A percentile compares a stretch with the other conserved stretches of the same genome.
phyloP scores from a whole-genome alignment of 2,888 invertebrate species.

The Aphrophora alni region DNA sequence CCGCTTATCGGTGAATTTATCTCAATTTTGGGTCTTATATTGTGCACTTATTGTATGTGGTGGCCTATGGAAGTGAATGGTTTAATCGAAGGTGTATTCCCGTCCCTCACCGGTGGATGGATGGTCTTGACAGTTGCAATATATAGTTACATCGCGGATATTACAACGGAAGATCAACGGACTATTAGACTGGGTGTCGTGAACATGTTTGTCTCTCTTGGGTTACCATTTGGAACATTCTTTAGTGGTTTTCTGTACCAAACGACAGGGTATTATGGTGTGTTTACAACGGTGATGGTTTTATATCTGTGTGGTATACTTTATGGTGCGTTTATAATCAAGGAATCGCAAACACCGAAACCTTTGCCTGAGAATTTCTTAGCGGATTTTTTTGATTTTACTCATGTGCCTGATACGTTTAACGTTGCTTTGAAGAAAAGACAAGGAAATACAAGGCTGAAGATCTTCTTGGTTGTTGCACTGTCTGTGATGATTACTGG shows the following conservation, averaged over 20 bases:
- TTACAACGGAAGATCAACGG: conserved; percentile 35
- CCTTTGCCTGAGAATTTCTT: conserved; percentile 19
- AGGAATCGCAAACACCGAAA: conserved; percentile 36
- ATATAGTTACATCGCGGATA: conserved; percentile 46
- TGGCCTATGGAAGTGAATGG: conserved; percentile 46
- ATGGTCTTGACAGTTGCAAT: conserved; percentile 44
- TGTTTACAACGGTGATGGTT: conserved; percentile 36
- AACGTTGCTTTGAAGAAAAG: neutral
- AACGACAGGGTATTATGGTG: conserved; percentile 40
- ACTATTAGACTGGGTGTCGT: conserved; percentile 46
- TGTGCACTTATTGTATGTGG: conserved; percentile 43
- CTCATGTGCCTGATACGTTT: conserved; percentile 21
- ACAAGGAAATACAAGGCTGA: neutral
- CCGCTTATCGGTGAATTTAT: conserved; percentile 44
- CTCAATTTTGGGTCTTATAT: conserved; percentile 37
- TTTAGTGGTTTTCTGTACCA: conserved; percentile 40
- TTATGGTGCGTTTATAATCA: conserved; percentile 38
- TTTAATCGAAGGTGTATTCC: conserved; percentile 43
- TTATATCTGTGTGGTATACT: conserved; percentile 38
- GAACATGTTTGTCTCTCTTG: conserved; percentile 40
- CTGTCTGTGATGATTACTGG: conserved; percentile 40
- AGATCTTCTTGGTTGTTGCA: conserved; percentile 12
- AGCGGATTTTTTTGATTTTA: conserved; percentile 35
- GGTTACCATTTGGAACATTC: conserved; percentile 40
- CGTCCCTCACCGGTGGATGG: conserved; percentile 45